Evolutionary conservation across 2,888 invertebrate genomes (phyloP).

Genomic region (Tipula confusa): DNA sequence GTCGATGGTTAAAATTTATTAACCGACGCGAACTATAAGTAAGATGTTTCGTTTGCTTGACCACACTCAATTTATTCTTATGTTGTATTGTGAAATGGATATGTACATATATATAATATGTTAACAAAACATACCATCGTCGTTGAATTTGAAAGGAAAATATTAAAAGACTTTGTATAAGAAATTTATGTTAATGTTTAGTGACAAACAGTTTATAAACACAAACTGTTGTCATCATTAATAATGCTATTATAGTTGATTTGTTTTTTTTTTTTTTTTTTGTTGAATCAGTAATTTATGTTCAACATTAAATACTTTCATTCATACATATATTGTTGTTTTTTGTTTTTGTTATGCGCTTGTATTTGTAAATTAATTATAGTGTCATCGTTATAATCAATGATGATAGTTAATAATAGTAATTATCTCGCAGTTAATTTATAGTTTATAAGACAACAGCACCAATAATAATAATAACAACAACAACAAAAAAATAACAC

Average conservation of each 20-base stretch:
- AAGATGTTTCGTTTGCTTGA: not conserved
- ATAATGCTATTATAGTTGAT: not conserved
- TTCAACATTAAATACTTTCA: slow-evolving; percentile 7
- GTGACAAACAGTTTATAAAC: not conserved
- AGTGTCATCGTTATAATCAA: not conserved
- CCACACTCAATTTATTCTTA: not conserved
- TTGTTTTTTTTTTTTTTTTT: not conserved
- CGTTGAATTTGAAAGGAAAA: not conserved
- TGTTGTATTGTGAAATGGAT: not conserved
- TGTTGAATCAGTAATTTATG: not conserved
- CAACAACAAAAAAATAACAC: not conserved
- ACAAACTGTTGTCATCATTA: not conserved
- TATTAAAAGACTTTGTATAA: not conserved
- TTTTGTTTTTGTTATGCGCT: not conserved
- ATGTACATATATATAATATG: not conserved
- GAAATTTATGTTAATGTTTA: not conserved
- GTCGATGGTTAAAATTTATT: not conserved
- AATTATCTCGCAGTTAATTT: not conserved
- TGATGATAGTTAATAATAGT: not conserved
- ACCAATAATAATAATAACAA: no score
- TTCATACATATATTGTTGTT: no score
- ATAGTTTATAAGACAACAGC: not conserved
- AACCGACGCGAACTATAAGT: not conserved
- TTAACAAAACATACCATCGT: not conserved
- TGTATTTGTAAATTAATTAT: not conserved